Base-by-base conservation (phyloP, 2,797 vertebrate species). In the Oreonectes daqikongensis region DNA sequence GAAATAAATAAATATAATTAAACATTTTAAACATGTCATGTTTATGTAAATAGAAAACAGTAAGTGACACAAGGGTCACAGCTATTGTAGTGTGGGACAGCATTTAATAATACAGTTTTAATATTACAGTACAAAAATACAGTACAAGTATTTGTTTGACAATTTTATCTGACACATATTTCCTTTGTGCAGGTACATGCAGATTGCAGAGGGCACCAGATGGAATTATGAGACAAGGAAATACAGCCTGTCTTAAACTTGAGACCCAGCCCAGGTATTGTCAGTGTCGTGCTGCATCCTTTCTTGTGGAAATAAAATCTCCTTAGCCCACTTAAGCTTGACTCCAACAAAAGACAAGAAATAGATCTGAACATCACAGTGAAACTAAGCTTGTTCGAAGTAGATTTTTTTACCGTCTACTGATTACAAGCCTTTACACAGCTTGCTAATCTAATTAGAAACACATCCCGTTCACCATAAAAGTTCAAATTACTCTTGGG, bases 401-500 rank as follows among this genome's bases (percentile, higher is more conserved):
- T 83, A 74, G 75, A 52, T 64, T 46, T n/a, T 38, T 79, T 83
- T 77, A 79, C 52, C 50, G 64, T 60, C 11, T 24, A n/a, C 32
- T 9, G 32, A 35, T 7, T 35, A n/a, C 32, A 6, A 11, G 40
- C 3, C 40, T 70, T 65, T 32, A 79, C 60, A 77, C 4, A 73
- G 71, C 8, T 35, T 35, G 8, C 50, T 85, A 86, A 87, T 86
- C 86, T 82, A 88, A 82, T 90, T 85, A 86, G 6, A 2, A 10
- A 40, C 10, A 2, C 38, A 9, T 40, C 38, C 38, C 8, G 9
- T 40, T 40, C 38, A 10, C 12, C 22, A 59, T 60, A 65, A 66
- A 67, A 71, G 40, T 18, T 77, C 30, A 57, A 53, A 30, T n/a
- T n/a, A n/a, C n/a, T n/a, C n/a, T n/a, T n/a, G n/a, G n/a, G n/a